Conservation (phyloP, 1,140 invertebrate species). For the Anastatus disparis region DNA sequence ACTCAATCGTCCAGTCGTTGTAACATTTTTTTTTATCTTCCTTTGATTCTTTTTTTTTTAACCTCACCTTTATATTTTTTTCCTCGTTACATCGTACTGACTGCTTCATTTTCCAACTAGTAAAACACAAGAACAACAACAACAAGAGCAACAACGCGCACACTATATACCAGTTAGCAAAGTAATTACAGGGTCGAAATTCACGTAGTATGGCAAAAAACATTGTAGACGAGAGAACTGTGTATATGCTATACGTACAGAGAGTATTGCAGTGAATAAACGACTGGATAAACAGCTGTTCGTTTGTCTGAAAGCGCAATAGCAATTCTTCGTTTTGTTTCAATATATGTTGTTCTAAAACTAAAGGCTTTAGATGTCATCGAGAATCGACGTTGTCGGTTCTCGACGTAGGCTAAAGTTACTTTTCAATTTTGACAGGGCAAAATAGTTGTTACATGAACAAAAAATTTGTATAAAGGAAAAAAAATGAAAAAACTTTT, state of each 20-base stretch:
- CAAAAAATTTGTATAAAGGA: no score
- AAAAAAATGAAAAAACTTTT: no score
- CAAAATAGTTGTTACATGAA: no score
- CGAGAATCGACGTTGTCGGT: not conserved
- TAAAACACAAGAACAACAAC: no score
- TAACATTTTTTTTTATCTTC: not conserved
- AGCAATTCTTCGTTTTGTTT: not conserved
- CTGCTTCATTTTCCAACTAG: no score
- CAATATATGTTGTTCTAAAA: not conserved
- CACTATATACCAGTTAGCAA: not conserved
- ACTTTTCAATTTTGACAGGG: no score
- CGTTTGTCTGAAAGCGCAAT: conserved; percentile 5
- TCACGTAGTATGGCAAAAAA: no score
- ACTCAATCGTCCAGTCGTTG: not conserved
- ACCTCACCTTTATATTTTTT: not conserved
- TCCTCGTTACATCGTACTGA: not conserved
- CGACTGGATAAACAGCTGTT: not conserved
- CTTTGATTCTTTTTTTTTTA: no score
- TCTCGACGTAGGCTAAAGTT: not conserved
- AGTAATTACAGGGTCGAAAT: not conserved
- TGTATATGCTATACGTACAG: not conserved
- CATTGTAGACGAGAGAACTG: no score
- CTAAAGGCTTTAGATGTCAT: no score
- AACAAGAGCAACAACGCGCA: no score
- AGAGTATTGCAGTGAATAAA: not conserved